Conservation (phyloP, 2,797 vertebrate genomes). For the Coracias cyanogaster region DNA sequence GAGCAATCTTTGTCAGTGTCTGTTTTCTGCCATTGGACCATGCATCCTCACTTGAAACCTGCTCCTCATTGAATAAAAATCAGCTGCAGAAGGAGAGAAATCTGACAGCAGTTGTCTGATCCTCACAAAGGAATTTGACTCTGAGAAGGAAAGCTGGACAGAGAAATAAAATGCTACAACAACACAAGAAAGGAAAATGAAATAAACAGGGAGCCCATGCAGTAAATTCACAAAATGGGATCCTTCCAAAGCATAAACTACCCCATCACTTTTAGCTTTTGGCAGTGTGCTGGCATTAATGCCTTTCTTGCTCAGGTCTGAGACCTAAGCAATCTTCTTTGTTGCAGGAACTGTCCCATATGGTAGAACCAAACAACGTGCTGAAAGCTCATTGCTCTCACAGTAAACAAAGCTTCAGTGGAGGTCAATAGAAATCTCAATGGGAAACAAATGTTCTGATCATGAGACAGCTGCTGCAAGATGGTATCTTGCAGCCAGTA, state of each 20-base stretch:
- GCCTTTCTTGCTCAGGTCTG: not conserved
- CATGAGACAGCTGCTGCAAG: conserved; percentile 1
- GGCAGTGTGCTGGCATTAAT: not conserved
- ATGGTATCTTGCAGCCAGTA: not conserved
- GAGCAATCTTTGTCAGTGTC: not conserved
- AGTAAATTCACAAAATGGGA: conserved; percentile 21
- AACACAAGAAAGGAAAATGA: not conserved
- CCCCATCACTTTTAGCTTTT: not conserved
- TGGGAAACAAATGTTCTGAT: not conserved
- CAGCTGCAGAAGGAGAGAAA: not conserved
- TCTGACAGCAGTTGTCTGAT: not conserved
- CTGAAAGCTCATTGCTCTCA: not conserved
- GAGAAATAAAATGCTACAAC: not conserved
- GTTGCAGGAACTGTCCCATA: not conserved
- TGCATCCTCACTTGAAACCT: not conserved
- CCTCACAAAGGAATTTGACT: not conserved
- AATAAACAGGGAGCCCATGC: not conserved
- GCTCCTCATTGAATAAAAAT: not conserved
- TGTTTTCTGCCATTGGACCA: not conserved
- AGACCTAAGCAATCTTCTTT: not conserved
- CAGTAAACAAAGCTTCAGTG: not conserved
- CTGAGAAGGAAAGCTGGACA: not conserved
- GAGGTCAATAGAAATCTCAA: conserved; percentile 1
- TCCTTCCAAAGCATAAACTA: conserved; percentile 12
- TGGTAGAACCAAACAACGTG: not conserved